A percentile compares a stretch with the other conserved stretches of the same genome.
Evolutionary conservation across 2,888 invertebrate species (phyloP).

Genomic region (Polydrusus pterygomalis): DNA sequence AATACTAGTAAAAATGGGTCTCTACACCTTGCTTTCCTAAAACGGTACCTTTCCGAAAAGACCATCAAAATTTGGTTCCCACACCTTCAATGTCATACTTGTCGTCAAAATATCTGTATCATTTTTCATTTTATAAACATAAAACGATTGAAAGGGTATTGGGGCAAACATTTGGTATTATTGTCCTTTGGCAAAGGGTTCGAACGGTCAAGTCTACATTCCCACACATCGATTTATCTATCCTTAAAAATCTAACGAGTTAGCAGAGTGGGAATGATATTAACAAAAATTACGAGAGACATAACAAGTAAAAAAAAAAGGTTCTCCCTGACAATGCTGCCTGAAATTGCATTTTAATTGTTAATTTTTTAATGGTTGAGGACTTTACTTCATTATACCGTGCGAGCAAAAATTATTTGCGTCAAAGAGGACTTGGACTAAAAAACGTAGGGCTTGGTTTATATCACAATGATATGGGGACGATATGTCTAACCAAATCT

Average conservation of each 20-base stretch:
- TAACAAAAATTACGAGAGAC: too few species aligned
- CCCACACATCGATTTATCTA: constrained; percentile 60
- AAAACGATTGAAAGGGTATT: constrained; percentile 59
- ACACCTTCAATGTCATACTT: constrained; percentile 47
- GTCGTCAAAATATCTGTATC: constrained; percentile 54
- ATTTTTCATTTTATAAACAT: constrained; percentile 56
- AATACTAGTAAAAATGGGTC: constrained; percentile 3
- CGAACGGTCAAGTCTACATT: constrained; percentile 58
- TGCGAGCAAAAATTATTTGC: too few species aligned
- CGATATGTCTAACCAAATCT: too few species aligned
- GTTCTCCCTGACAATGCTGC: too few species aligned
- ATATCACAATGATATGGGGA: too few species aligned
- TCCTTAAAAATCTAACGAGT: background rate
- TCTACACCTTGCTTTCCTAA: constrained; percentile 11
- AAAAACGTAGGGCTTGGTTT: too few species aligned
- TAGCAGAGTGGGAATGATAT: background rate
- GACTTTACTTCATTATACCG: too few species aligned
- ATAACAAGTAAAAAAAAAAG: too few species aligned
- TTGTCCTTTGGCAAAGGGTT: constrained; percentile 62
- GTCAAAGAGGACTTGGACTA: too few species aligned
- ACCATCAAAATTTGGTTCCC: constrained; percentile 44
- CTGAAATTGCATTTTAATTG: too few species aligned
- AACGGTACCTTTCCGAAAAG: constrained; percentile 9
- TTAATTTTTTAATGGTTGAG: too few species aligned
- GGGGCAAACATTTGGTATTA: constrained; percentile 63